These are phyloP conservation scores for Actinia equina DNA, from an alignment of 64 coral and sea anemone species.

Conservation along the genomic window DNA sequence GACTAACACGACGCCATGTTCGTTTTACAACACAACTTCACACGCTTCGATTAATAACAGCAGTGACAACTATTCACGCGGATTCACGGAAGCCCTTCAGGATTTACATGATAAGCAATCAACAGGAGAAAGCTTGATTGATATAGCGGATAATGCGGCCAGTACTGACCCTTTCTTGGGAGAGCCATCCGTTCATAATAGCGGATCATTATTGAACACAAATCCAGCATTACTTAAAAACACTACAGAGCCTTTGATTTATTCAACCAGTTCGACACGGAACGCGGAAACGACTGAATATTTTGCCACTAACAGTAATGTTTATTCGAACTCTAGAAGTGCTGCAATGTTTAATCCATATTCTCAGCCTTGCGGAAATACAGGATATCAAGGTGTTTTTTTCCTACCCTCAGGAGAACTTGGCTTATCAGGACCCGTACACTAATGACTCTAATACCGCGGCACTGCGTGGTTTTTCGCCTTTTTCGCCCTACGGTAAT, in stretches of 20 bases:
- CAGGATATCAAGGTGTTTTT: constrained; percentile 43
- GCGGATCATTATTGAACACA: constrained; percentile 17
- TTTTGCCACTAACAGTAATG: constrained; percentile 35
- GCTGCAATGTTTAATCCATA: constrained; percentile 43
- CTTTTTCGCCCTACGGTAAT: constrained; percentile 62
- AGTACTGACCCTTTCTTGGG: constrained; percentile 79
- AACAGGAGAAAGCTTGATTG: constrained; percentile 65
- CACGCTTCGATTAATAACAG: constrained; percentile 44
- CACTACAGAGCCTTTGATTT: constrained; percentile 40
- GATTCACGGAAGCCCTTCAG: constrained; percentile 90
- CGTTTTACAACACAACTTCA: constrained; percentile 60
- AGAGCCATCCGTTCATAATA: constrained; percentile 31
- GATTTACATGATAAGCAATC: constrained; percentile 86
- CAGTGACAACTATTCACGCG: constrained; percentile 83
- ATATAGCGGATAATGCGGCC: constrained; percentile 61
- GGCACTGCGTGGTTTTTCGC: constrained; percentile 55
- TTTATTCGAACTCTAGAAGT: constrained; percentile 27
- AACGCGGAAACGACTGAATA: constrained; percentile 40
- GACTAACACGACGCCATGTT: constrained; percentile 57
- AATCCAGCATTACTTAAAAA: constrained; percentile 46
- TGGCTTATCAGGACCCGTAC: constrained; percentile 32
- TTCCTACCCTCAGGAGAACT: constrained; percentile 48
- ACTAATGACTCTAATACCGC: constrained; percentile 58
- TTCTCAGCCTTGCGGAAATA: not conserved
- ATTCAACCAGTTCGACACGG: constrained; percentile 33